These are phyloP conservation scores for Callocephalon fimbriatum DNA, from an alignment of 2,113 vertebrate genomes.

Conservation along the genomic window DNA sequence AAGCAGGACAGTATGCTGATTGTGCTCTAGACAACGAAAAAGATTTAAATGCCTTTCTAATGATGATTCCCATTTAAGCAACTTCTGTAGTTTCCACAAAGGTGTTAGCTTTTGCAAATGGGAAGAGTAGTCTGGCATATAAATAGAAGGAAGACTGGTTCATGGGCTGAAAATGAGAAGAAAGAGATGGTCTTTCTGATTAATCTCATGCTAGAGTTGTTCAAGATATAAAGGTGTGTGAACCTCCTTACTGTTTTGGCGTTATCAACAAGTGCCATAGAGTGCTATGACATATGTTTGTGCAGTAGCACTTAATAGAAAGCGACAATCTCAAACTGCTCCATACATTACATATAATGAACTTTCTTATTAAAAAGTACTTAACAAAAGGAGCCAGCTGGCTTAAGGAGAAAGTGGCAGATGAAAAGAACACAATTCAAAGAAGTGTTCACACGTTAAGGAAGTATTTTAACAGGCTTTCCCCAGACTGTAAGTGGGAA, in stretches of 20 bases:
- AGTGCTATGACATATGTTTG: not conserved
- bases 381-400: conserved; percentile 63
- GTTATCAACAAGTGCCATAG: not conserved
- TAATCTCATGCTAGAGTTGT: not conserved
- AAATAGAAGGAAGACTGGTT: not conserved
- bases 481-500: conserved; percentile 71
- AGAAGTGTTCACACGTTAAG: conserved; percentile 67
- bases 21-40: not conserved
- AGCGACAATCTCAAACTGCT: conserved; percentile 2
- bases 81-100: not conserved
- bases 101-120: not conserved
- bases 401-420: conserved; percentile 47
- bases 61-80: not conserved
- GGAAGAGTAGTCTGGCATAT: not conserved
- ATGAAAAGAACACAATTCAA: conserved; percentile 65
- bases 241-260: not conserved
- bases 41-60: not conserved
- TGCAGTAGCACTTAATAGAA: not conserved
- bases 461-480: conserved; percentile 73
- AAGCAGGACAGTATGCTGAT: not conserved
- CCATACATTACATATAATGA: conserved; percentile 28
- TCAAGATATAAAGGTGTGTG: not conserved
- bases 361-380: conserved; percentile 44
- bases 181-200: not conserved
- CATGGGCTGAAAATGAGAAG: not conserved